These are phyloP conservation scores for Gymnosoma rotundatum DNA, from an alignment of 2,888 invertebrate genomes.

Conservation along the genomic window DNA sequence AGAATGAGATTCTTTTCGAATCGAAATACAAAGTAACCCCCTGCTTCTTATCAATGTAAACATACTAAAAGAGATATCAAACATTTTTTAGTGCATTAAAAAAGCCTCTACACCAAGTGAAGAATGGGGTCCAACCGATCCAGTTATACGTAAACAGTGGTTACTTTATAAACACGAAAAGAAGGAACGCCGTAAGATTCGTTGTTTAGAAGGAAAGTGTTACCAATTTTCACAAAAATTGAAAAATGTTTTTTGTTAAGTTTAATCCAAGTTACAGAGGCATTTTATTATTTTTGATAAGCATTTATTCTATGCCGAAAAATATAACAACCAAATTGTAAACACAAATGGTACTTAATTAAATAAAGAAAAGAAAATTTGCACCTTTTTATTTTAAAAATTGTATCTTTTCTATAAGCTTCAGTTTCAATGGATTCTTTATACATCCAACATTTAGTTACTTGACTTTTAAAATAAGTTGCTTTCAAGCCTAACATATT, in stretches of 20 bases:
- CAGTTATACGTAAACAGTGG: conserved; percentile 69
- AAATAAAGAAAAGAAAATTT: background rate
- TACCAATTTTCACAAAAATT: conserved; percentile 69
- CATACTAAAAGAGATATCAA: background rate
- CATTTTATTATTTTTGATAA: conserved; percentile 24
- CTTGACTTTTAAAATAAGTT: too few relatives aligned
- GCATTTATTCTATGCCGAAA: conserved; percentile 40
- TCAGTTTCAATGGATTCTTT: too few relatives aligned
- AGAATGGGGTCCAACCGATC: conserved; percentile 72
- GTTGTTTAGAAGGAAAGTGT: conserved; percentile 36
- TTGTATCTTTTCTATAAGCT: too few relatives aligned
- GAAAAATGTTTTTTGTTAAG: conserved; percentile 60
- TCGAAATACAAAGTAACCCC: too few relatives aligned
- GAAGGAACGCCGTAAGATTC: conserved; percentile 54
- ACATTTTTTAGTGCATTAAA: conserved; percentile 58
- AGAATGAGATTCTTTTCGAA: too few relatives aligned
- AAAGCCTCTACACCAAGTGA: conserved; percentile 62
- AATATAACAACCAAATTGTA: background rate
- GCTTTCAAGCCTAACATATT: too few relatives aligned
- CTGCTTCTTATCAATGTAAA: background rate
- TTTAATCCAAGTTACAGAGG: background rate
- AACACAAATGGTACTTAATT: conserved; percentile 35
- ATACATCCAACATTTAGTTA: too few relatives aligned
- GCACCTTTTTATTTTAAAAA: too few relatives aligned
- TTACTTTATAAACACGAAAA: conserved; percentile 67